Conservation (phyloP, 1,140 invertebrate genomes). For the Neoseiulus cucumeris region DNA sequence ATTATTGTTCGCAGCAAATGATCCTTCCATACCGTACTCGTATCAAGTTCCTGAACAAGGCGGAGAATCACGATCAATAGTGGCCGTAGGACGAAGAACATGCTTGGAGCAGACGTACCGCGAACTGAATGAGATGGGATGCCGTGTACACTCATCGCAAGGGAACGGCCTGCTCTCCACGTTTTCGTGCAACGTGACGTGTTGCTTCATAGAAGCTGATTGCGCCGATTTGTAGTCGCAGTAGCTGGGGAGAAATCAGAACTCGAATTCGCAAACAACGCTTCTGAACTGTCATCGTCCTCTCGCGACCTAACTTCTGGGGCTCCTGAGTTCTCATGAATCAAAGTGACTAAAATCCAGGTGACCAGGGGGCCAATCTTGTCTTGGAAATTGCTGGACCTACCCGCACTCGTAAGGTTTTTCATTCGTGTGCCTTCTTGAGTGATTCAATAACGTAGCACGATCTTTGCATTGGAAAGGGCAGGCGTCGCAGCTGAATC, state of each 20-base stretch:
- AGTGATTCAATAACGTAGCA: not conserved
- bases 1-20: not conserved
- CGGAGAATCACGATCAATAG: not conserved
- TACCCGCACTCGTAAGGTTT: not conserved
- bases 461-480: constrained; percentile 2
- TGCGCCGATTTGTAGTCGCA: not conserved
- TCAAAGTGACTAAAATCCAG: not conserved
- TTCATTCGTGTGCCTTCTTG: not conserved
- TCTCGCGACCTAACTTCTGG: not conserved
- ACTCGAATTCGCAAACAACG: not conserved
- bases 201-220: constrained; percentile 4
- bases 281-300: not conserved
- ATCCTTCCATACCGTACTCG: not conserved
- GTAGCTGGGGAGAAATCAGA: not conserved
- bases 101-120: not conserved
- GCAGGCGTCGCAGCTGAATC: not conserved
- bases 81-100: not conserved
- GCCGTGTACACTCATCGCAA: not conserved
- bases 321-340: not conserved
- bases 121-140: not conserved
- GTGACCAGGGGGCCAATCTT: not conserved
- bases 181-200: not conserved
- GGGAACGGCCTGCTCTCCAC: not conserved
- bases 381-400: not conserved
- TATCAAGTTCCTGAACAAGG: not conserved